Base-by-base conservation (phyloP, 2,797 vertebrate species). In the Danio aesculapii region DNA sequence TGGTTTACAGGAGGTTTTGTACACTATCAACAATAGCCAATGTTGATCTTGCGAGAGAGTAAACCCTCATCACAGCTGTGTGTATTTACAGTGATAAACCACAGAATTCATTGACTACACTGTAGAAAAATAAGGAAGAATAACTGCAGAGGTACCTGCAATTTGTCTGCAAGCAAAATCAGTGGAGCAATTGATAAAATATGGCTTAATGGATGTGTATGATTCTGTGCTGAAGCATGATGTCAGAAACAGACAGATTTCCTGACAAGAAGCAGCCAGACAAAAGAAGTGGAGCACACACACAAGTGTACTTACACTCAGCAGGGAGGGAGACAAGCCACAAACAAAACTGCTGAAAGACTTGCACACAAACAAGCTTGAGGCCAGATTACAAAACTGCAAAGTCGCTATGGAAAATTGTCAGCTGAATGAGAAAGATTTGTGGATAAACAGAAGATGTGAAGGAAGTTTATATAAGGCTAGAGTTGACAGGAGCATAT, bases 281-380 rank as follows among this genome's bases (percentile, higher is more conserved):
- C 53, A 68, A 64, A 83, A 58, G 63, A 19, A 68, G 47, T 13
- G 50, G 59, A 53, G 72, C 49, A 71, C 47, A 63, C 10, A 59
- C 39, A 61, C 61, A 50, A 92, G 90, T 87, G 71, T 79, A 87
- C 83, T 30, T 88, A 91, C 94, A 92, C 89, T 77, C 91, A 93
- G 87, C 66, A 81, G 55, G 89, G 89, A 89, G 84, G 84, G 88
- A 89, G 85, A 84, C 86, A 90, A 81, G 30, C 50, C 79, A 57
- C 57, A 72, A 62, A 77, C 50, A 82, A 79, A 84, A 64, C 61
- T 41, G 77, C 19, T 53, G 53, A 66, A 70, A 30, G 12, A 79
- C 68, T 61, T 70, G 53, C 12, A 83, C 61, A 77, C 14, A 77
- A 70, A 81, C 41, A 41, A 39, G 64, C 12, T 59, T 52, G 17